phyloP scores from a whole-genome alignment of 2,113 vertebrate genomes.

The Lepus europaeus region DNA sequence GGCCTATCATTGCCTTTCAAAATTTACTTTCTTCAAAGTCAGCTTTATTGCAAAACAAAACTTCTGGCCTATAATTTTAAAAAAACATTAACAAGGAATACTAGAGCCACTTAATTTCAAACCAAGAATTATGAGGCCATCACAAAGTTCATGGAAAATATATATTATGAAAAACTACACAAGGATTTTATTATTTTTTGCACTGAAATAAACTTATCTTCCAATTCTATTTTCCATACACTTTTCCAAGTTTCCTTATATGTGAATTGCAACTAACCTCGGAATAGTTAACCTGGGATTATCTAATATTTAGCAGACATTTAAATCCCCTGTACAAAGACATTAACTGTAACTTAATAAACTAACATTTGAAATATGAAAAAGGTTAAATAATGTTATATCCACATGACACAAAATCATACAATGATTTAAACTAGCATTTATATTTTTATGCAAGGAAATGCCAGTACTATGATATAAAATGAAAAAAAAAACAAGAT shows the following conservation, averaged over 20 bases:
- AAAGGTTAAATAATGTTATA: not conserved
- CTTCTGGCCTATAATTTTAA: not conserved
- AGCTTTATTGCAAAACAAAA: not conserved
- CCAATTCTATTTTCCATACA: no score
- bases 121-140: not conserved
- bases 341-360: not conserved
- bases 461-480: not conserved
- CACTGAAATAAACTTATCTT: no score
- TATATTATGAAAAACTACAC: no score
- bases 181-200: no score
- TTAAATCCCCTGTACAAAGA: not conserved
- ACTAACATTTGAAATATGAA: not conserved
- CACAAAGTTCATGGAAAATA: no score
- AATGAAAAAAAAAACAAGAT: conserved; percentile 32
- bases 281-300: not conserved
- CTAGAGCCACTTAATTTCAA: not conserved
- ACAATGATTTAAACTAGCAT: not conserved
- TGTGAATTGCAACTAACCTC: not conserved
- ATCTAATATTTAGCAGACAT: not conserved
- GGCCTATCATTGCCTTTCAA: no score
- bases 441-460: conserved; percentile 7
- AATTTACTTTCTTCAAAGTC: not conserved
- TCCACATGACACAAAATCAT: not conserved
- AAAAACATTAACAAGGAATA: not conserved
- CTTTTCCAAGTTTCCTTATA: no score